Evolutionary conservation across 2,797 vertebrate genomes (phyloP), one percentile per base, ranked within the genome.

Genomic region (Bovichtus diacanthus): DNA sequence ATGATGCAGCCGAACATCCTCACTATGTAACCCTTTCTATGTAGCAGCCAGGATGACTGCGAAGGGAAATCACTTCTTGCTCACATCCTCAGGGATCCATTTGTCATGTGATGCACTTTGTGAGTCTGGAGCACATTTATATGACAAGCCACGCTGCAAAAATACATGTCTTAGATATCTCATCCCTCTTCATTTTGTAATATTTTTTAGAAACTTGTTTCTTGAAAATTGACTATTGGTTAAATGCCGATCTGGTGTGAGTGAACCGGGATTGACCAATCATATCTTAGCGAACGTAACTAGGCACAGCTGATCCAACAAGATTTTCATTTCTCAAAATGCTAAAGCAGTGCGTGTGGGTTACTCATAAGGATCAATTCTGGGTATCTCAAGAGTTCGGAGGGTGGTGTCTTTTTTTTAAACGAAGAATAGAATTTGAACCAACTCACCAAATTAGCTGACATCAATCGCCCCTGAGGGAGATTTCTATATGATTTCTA

Each of bases 21-120:
- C 51, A 9, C 50, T 21, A 39, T 80, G 38, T 68, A 66, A 63
- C 69, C 53, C 43, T 41, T 74, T 77, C 29, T 58, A 34, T 53
- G 39, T 25, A 60, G 53, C 29, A 70, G 51, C 29, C 15, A 25
- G n/a, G 31, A 51, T 25, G 46, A 63, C 34, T 71, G 58, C 23
- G 56, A 54, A 68, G 55, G 44, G 44, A 51, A 68, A 73, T 72
- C 49, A 46, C 62, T 51, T 55, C 36, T 65, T 3, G n/a, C 29
- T 65, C 67, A 25, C 53, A 50, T 76, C 74, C 74, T 86, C 27
- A 12, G 78, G 78, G 61, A 80, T 66, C 54, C 61, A 53, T 69
- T 59, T 74, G 41, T 56, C 68, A 82, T 78, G 56, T 51, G 63
- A 79, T 76, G 53, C 34, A 46, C 61, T 80, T 71, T 74, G 70